Evolutionary conservation across 2,888 invertebrate genomes (phyloP), one percentile per base, ranked within the genome.

Genomic region (Calliscelio sp.): DNA sequence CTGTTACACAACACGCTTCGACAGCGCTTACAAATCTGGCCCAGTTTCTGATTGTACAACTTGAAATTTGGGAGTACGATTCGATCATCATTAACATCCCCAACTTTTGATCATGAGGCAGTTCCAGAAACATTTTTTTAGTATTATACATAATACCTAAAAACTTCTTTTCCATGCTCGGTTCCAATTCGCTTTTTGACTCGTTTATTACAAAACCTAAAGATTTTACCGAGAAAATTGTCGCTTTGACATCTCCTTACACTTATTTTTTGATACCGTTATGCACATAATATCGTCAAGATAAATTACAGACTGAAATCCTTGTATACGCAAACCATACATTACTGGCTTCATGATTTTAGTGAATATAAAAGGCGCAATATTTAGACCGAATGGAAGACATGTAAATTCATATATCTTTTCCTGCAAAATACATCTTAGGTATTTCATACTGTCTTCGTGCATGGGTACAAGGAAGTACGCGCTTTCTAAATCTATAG

Each of bases 321-420:
- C 18, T 55, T 16, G n/a, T 65, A 63, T 32, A 41, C 28, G 16
- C 38, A 1, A 24, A 57, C n/a, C 14, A 68, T 61, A n/a, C 18
- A 84, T 51, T 18, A 87, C 63, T 0, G 85, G 85, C 59, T 87
- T 88, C 46, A 85, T 63, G 51, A 87, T 22, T 80, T 85, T 73
- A 0, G 84, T 85, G 41, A 81, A 87, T 14, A 85, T 44, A 46
- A 79, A 86, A 0, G 85, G 86, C 2, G 84, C 84, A 4, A 78
- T 75, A 11, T 68, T 85, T 35, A 86, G 28, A 0, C 84, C 83
- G 51, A 87, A 87, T 0, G 83, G 81, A 5, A 87, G n/a, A 32
- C 81, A 86, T 6, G 35, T 57, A 68, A 86, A 88, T 11, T 88
- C 70, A 25, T 68, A 86, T 0, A 82, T 5, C 66, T 81, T 63